These are phyloP conservation scores for Clavelina lepadiformis DNA, from an alignment of 23 tunicate genomes.

Conservation along the genomic window DNA sequence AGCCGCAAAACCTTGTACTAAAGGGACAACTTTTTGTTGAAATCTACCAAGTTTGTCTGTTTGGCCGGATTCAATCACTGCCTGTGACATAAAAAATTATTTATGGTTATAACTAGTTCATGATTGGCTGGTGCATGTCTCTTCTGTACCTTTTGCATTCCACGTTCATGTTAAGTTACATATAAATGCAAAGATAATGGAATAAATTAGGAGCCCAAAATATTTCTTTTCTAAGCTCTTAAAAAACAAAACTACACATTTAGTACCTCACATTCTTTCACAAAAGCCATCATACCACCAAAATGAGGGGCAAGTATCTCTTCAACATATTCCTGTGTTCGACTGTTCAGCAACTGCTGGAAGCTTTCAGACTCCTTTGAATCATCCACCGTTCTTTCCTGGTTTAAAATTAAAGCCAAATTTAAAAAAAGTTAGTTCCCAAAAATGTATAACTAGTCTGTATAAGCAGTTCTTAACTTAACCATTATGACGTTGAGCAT, in stretches of 20 bases:
- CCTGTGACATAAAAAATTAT: too few species aligned
- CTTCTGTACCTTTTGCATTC: too few species aligned
- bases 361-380: conserved; percentile 86
- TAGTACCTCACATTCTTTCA: conserved; percentile 81
- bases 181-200: too few species aligned
- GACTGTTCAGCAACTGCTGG: conserved; percentile 71
- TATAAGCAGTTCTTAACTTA: background rate
- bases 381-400: conserved; percentile 80
- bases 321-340: conserved; percentile 88
- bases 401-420: background rate
- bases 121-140: too few species aligned
- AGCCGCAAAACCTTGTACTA: conserved; percentile 89
- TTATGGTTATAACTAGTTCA: too few species aligned
- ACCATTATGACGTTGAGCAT: conserved; percentile 88
- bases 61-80: conserved; percentile 65
- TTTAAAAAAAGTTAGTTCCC: background rate
- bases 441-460: background rate
- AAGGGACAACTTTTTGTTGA: conserved; percentile 71
- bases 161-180: too few species aligned
- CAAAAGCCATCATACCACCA: conserved; percentile 86
- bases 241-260: too few species aligned
- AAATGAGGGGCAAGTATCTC: conserved; percentile 87
- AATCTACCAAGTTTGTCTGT: conserved; percentile 32
- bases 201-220: too few species aligned
- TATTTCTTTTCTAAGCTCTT: too few species aligned